Evolutionary conservation across 2,888 invertebrate species (phyloP).

Genomic region (Apamea monoglypha): DNA sequence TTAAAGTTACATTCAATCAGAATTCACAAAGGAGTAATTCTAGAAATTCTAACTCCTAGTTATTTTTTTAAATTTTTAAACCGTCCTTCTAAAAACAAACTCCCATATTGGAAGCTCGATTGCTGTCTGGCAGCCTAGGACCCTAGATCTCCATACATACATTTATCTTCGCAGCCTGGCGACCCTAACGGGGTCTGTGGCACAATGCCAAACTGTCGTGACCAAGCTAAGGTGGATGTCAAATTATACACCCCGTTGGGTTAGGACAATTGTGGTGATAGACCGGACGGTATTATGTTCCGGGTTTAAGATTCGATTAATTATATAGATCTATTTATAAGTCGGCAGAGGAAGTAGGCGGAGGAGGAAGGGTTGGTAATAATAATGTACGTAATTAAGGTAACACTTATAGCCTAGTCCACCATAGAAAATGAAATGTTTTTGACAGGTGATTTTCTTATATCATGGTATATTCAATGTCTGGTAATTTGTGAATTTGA

Average conservation of each 20-base stretch:
- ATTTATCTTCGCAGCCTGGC: conserved; percentile 38
- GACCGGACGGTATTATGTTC: background rate
- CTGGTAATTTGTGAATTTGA: background rate
- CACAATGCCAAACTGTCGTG: conserved; percentile 49
- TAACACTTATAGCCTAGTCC: background rate
- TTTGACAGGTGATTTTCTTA: background rate
- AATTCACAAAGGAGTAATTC: background rate
- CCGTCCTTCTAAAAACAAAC: background rate
- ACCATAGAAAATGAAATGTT: background rate
- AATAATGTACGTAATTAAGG: background rate
- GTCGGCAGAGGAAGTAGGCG: too few species aligned
- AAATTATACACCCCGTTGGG: conserved; percentile 36
- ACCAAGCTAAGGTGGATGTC: conserved; percentile 39
- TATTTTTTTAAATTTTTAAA: background rate
- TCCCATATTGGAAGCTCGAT: conserved; percentile 3
- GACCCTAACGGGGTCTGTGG: conserved; percentile 29
- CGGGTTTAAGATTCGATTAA: conserved; percentile 6
- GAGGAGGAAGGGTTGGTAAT: background rate
- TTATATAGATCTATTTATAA: background rate
- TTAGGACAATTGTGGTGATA: conserved; percentile 34
- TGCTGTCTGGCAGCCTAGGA: conserved; percentile 20
- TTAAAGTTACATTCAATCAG: background rate
- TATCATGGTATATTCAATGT: background rate
- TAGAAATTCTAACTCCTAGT: background rate
- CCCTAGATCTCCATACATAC: conserved; percentile 21